Evolutionary conservation across 2,888 invertebrate genomes (phyloP).

Genomic region (Dysmachus trigonus): DNA sequence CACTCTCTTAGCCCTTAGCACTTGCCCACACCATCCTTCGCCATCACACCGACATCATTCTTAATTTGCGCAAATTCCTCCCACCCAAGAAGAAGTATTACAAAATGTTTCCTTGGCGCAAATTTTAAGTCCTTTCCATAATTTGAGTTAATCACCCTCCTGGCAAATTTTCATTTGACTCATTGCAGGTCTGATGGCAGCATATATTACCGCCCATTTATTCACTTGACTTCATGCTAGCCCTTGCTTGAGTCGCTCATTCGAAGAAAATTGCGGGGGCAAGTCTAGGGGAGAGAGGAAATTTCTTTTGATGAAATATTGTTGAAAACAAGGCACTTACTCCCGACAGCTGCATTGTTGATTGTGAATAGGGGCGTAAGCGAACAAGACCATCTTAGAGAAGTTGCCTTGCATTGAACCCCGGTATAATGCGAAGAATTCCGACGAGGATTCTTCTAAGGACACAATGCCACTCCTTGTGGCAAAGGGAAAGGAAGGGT

Average conservation of each 20-base stretch:
- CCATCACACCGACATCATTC: not conserved
- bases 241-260: not conserved
- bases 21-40: not conserved
- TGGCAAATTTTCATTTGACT: slow-evolving; percentile 34
- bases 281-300: not conserved
- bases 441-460: not conserved
- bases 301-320: slow-evolving; percentile 29
- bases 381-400: slow-evolving; percentile 6
- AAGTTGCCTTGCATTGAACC: slow-evolving; percentile 16
- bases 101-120: not conserved
- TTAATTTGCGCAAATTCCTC: slow-evolving; percentile 8
- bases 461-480: not conserved
- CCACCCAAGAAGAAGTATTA: not conserved
- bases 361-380: not conserved
- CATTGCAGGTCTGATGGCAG: slow-evolving; percentile 31
- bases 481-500: not conserved
- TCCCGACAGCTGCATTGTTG: slow-evolving; percentile 13
- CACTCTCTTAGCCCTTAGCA: not conserved
- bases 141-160: slow-evolving; percentile 29
- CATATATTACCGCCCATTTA: slow-evolving; percentile 34
- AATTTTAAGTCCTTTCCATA: slow-evolving; percentile 24
- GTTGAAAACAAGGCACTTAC: slow-evolving; percentile 30
- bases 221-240: not conserved
- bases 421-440: slow-evolving; percentile 16
- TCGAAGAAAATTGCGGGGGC: not conserved